Percentiles rank a stretch among this genome's conserved stretches.
Conservation (phyloP, 2,888 invertebrate species). For the Bellardia pandia region DNA sequence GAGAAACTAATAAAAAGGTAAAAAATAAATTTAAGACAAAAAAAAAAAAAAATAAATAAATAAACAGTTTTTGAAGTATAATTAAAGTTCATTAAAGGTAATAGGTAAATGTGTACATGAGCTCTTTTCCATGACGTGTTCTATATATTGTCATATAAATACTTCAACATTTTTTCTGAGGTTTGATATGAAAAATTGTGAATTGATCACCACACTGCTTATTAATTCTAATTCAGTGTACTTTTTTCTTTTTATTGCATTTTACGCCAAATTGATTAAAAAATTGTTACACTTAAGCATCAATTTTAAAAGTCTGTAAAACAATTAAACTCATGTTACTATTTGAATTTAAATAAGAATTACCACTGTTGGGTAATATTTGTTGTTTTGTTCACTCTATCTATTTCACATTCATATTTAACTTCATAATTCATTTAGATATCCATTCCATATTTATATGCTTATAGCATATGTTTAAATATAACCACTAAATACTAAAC, state of each 20-base stretch:
- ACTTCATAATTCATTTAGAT: constrained; percentile 7
- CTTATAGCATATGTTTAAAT: constrained; percentile 26
- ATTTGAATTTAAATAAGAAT: constrained; percentile 3
- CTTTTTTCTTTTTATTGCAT: constrained; percentile 12
- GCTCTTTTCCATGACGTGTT: no score
- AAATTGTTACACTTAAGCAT: not conserved
- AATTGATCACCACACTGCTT: not conserved
- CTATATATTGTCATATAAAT: no score
- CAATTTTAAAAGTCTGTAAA: not conserved
- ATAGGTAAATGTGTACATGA: no score
- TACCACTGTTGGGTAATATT: constrained; percentile 46
- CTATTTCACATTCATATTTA: constrained; percentile 16
- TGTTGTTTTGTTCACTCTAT: constrained; percentile 1
- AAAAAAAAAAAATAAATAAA: not conserved
- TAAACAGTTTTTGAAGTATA: no score
- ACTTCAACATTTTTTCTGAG: no score
- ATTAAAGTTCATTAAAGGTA: no score
- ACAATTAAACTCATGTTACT: not conserved
- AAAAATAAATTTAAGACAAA: constrained; percentile 49
- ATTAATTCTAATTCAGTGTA: not conserved
- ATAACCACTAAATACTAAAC: constrained; percentile 41
- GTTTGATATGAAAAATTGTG: no score
- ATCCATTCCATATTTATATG: not conserved
- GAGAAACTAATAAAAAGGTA: constrained; percentile 66
- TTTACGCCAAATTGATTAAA: not conserved